Evolutionary conservation across 1,140 invertebrate species (phyloP).

Genomic region (Pentalonia nigronervosa): DNA sequence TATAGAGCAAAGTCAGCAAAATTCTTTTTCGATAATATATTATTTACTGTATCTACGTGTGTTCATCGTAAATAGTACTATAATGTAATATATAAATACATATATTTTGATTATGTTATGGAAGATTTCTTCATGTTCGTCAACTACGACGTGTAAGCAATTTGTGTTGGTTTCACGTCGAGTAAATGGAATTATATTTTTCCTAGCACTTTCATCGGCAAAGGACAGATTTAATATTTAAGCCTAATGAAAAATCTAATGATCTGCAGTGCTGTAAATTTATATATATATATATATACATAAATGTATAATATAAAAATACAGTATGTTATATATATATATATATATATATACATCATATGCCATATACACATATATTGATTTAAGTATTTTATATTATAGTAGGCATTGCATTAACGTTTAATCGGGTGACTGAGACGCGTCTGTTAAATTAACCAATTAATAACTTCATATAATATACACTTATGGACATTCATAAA

Average conservation of each 20-base stretch:
- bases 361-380: neutral
- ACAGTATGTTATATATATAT: neutral
- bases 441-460: neutral
- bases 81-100: neutral
- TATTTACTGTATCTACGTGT: neutral
- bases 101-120: neutral
- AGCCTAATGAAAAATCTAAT: constrained; percentile 22
- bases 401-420: neutral
- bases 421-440: neutral
- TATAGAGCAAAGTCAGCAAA: neutral
- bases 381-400: constrained; percentile 19
- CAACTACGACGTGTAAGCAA: neutral
- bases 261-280: neutral
- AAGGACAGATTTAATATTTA: constrained; percentile 5
- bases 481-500: neutral
- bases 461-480: neutral
- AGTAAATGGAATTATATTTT: constrained; percentile 5
- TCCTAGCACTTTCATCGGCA: neutral
- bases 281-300: neutral
- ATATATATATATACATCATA: neutral
- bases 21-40: neutral
- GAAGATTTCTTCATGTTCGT: neutral
- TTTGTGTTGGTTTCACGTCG: neutral
- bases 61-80: neutral
- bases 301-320: neutral